Base-by-base conservation (phyloP, 2,888 invertebrate genomes). In the Elmis aenea region DNA sequence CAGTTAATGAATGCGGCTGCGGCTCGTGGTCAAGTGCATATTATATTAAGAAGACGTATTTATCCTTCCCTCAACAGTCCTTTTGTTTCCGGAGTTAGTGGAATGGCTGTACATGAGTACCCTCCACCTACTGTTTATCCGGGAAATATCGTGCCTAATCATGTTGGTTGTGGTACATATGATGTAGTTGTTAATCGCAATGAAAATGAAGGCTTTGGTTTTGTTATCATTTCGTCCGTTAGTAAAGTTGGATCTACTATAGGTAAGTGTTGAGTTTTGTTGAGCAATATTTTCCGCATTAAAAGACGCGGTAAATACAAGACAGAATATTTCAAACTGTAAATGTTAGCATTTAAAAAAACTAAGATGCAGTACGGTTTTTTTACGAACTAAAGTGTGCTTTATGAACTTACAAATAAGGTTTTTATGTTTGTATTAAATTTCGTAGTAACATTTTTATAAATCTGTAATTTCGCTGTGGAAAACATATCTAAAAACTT, bases 151-250 rank as follows among this genome's bases (percentile, higher is more conserved):
- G 35, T 36, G 24, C 46, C 42, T 21, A 46, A 45, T 5, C 45
- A 51, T 5, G 38, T 48, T 23, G 28, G 37, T 11, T 27, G 28
- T 13, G 49, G 53, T 59, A 91, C 94, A 0, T 94, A 94, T 58
- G 93, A 96, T 68, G 92, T 97, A 3, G 85, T 88, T 1, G 89
- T 97, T 1, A 84, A 84, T 42, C 74, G 95, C 30, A 81, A 81
- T 62, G 94, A 95, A 58, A 89, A 85, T 48, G 97, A 99, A 68
- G 97, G 97, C 3, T 99, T 99, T 66, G 99, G 99, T 6, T 99
- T 99, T 68, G 96, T 97, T 27, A 95, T 99, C 51, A 96, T 97
- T 55, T 95, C 96, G 0, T 92, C 92, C 3, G 88, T 92, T 2
- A 91, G 90, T 51, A 86, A 85, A 68, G 83, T 85, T 44, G 86